Conservation (phyloP, 37 sponge, comb jelly and placozoan species). For the Hormiphora californensis region DNA sequence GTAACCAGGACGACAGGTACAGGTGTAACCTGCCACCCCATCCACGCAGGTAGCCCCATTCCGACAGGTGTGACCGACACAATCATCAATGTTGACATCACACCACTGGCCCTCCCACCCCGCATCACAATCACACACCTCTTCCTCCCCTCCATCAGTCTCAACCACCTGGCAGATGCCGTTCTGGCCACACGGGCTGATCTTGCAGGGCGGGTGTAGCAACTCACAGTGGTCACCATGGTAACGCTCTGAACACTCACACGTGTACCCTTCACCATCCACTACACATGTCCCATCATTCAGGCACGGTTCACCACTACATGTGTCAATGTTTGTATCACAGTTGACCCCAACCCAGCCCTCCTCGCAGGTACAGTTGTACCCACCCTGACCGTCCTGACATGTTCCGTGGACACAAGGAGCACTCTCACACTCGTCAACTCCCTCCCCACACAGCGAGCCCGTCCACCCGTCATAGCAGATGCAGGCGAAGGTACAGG, state of each 20-base stretch:
- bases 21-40: neutral
- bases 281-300: conserved; percentile 15
- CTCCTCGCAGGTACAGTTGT: conserved; percentile 33
- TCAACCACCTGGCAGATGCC: neutral
- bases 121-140: conserved; percentile 21
- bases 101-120: conserved; percentile 5
- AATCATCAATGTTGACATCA: conserved; percentile 22
- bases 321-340: neutral
- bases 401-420: conserved; percentile 44
- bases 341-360: conserved; percentile 8
- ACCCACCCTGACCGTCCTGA: neutral
- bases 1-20: conserved; percentile 12
- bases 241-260: conserved; percentile 1
- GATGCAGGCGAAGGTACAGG: conserved; percentile 14
- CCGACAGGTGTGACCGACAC: conserved; percentile 3
- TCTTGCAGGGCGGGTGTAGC: conserved; percentile 32
- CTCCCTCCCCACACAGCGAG: neutral
- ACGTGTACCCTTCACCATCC: conserved; percentile 20
- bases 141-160: too few relatives aligned
- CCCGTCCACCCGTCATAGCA: conserved; percentile 46
- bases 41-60: conserved; percentile 20
- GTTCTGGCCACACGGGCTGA: conserved; percentile 10
- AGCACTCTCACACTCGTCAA: conserved; percentile 13
- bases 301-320: neutral
- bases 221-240: conserved; percentile 5